Percentiles rank a stretch among this genome's conserved stretches.
These are phyloP conservation scores for Vidua chalybeata DNA, from an alignment of 2,113 vertebrate species.

Conservation along the genomic window DNA sequence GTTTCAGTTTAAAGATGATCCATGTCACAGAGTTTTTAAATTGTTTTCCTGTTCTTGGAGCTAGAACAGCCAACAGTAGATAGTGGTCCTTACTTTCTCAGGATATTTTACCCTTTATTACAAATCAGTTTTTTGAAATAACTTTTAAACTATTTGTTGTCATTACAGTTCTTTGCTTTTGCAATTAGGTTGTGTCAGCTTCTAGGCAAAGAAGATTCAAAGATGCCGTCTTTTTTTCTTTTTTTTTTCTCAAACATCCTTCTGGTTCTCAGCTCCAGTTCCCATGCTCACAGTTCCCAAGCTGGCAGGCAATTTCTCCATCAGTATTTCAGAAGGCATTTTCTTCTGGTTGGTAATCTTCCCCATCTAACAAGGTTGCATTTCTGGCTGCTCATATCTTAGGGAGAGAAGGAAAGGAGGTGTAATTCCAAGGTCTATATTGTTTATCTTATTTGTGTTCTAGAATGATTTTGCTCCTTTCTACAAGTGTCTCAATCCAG, in stretches of 20 bases:
- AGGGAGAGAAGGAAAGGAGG: not conserved
- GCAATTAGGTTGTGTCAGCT: fast-evolving
- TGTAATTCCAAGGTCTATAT: not conserved
- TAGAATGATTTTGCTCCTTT: not conserved
- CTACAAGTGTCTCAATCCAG: not conserved
- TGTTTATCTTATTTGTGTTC: not conserved
- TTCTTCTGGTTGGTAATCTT: not conserved
- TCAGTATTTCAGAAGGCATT: not conserved
- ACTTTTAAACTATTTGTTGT: not conserved
- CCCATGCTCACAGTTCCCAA: not conserved
- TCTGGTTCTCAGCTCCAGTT: not conserved
- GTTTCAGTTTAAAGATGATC: not conserved
- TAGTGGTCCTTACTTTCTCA: not conserved
- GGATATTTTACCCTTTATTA: not conserved
- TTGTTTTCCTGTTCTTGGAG: not conserved
- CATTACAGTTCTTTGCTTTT: not conserved
- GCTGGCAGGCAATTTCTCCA: not conserved
- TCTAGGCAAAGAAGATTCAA: not conserved
- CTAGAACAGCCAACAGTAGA: not conserved
- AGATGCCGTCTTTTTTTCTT: not conserved
- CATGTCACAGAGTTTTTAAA: fast-evolving
- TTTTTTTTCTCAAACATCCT: not conserved
- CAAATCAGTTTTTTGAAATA: not conserved
- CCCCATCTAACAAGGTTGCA: fast-evolving
- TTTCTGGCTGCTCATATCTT: not conserved